Evolutionary conservation across 2,888 invertebrate species (phyloP).

Genomic region (Tachystola acroxantha): DNA sequence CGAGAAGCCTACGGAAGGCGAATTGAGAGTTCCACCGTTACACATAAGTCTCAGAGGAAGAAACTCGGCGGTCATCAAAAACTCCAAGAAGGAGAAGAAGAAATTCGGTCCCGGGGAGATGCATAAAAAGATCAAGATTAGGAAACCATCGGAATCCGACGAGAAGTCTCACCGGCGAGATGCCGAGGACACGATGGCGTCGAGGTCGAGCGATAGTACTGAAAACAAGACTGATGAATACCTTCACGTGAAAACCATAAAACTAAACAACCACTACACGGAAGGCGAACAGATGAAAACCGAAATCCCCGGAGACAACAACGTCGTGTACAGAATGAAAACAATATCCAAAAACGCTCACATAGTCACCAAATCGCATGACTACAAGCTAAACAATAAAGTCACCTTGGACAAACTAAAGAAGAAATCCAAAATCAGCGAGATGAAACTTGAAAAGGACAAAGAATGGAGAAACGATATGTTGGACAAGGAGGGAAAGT

Average conservation of each 20-base stretch:
- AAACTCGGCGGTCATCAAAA: constrained; percentile 90
- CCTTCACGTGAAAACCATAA: constrained; percentile 55
- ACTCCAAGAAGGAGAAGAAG: constrained; percentile 84
- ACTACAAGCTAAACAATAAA: constrained; percentile 60
- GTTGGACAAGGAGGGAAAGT: constrained; percentile 74
- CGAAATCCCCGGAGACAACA: constrained; percentile 61
- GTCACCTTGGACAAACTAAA: constrained; percentile 57
- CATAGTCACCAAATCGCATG: constrained; percentile 68
- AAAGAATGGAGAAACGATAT: constrained; percentile 80
- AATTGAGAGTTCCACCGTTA: constrained; percentile 90
- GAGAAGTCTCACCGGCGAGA: constrained; percentile 58
- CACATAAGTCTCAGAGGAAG: constrained; percentile 92
- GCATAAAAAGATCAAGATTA: constrained; percentile 76
- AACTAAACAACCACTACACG: constrained; percentile 58
- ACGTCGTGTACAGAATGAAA: constrained; percentile 68
- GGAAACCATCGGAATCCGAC: constrained; percentile 56
- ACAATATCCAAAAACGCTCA: constrained; percentile 70
- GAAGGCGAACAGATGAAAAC: constrained; percentile 57
- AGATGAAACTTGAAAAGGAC: constrained; percentile 51
- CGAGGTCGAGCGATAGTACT: constrained; percentile 48
- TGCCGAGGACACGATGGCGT: constrained; percentile 46
- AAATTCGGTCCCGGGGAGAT: constrained; percentile 69
- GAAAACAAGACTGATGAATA: constrained; percentile 67
- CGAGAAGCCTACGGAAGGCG: constrained; percentile 77
- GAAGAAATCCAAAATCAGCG: constrained; percentile 61